Evolutionary conservation across 2,888 invertebrate genomes (phyloP), one percentile per base, ranked within the genome.

Genomic region (Trissolcus brochymenae): DNA sequence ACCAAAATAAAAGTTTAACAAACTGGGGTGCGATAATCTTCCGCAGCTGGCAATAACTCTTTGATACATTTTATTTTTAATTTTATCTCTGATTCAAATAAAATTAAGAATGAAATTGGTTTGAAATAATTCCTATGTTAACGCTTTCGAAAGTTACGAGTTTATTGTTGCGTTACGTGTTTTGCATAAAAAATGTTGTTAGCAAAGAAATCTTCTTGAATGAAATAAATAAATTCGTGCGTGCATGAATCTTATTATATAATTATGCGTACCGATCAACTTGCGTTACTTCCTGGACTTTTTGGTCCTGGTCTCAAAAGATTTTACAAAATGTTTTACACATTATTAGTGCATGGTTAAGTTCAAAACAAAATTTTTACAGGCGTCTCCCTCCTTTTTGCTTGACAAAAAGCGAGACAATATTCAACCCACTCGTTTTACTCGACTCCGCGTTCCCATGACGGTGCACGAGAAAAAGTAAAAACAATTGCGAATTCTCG

Each of bases 401-500:
- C 9, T 25, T 16, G 17, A 46, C 60, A 55, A 61, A 54, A 60
- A 46, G 51, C 62, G 25, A 56, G 53, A 64, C 62, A 64, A 51
- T 71, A 41, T 40, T 11, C 71, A 29, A 62, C 61, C 61, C 55
- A 56, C 70, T 43, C 65, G 35, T 53, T 57, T 65, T 65, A 21
- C 64, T 56, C 40, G 49, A n/a, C 17, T 14, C 16, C 14, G 55
- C 43, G 40, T 59, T 72, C 64, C 64, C 65, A 65, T 64, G 53
- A 25, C 46, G 16, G 35, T 19, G 35, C 59, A 51, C 57, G 62
- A 71, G 46, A 51, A 57, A 62, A 49, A 51, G 21, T n/a, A 11
- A 57, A 62, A 17, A 71, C 71, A 71, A 71, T 71, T 35, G 71
- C 51, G 51, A 71, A 62, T 71, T 62, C 51, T 11, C 41, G 40